A percentile compares a stretch with the other conserved stretches of the same genome.
Conservation (phyloP, 2,113 vertebrate species). For the Echinops telfairi region DNA sequence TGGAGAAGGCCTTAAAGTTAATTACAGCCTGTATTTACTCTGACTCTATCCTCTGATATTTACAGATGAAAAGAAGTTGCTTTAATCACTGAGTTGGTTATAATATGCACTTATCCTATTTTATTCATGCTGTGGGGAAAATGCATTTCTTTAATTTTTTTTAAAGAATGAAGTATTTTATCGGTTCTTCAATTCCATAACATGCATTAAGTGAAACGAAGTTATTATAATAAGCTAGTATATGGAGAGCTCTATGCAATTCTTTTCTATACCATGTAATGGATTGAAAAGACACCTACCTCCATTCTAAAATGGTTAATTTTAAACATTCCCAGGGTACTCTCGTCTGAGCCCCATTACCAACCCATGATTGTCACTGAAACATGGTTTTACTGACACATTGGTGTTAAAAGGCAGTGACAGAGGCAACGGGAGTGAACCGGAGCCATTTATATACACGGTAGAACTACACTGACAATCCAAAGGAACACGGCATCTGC, state of each 20-base stretch:
- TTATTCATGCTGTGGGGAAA: conserved; percentile 18
- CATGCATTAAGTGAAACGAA: neutral
- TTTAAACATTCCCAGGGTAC: conserved; percentile 59
- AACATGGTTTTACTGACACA: conserved; percentile 72
- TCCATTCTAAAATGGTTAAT: conserved; percentile 70
- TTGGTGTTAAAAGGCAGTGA: conserved; percentile 71
- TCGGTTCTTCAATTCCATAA: neutral
- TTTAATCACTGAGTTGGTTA: conserved; percentile 55
- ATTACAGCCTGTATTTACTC: conserved; percentile 52
- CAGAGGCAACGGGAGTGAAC: conserved; percentile 56
- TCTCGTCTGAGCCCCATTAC: conserved; percentile 65
- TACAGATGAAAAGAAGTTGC: conserved; percentile 55
- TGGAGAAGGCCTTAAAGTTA: conserved; percentile 51
- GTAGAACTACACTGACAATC: conserved; percentile 60
- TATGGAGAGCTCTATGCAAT: neutral
- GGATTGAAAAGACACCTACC: neutral
- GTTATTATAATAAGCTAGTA: neutral
- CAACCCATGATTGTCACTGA: conserved; percentile 57
- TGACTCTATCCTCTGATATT: conserved; percentile 54
- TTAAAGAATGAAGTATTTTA: neutral
- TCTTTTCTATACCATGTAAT: neutral
- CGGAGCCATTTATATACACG: conserved; percentile 40
- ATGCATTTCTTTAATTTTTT: neutral
- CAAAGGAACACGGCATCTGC: conserved; percentile 65
- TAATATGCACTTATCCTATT: conserved; percentile 21